These are phyloP conservation scores for Agonopterix subpropinquella DNA, from an alignment of 2,888 invertebrate genomes.

Conservation along the genomic window DNA sequence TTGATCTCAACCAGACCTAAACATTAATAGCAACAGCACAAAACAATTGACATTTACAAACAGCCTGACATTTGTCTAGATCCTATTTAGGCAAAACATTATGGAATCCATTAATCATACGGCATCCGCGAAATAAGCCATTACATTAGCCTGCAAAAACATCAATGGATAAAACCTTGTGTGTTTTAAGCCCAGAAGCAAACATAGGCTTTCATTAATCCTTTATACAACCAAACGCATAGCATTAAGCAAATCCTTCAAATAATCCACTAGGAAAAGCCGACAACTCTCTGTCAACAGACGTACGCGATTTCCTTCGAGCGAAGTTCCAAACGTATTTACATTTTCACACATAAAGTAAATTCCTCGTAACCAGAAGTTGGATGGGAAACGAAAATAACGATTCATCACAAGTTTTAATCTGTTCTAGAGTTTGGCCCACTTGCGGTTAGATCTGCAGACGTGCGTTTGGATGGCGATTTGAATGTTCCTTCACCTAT, in stretches of 20 bases:
- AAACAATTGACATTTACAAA: slow-evolving; percentile 20
- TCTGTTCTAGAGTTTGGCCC: slow-evolving; percentile 65
- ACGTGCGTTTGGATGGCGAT: slow-evolving; percentile 13
- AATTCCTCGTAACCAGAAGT: slow-evolving; percentile 60
- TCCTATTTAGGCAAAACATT: slow-evolving; percentile 29
- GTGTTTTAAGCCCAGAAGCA: slow-evolving; percentile 41
- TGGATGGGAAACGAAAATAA: slow-evolving; percentile 59
- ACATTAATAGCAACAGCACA: not conserved
- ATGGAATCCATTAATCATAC: slow-evolving; percentile 35
- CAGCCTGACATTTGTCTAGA: slow-evolving; percentile 32
- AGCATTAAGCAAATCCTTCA: slow-evolving; percentile 66
- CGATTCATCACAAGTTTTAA: slow-evolving; percentile 72
- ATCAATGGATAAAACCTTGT: slow-evolving; percentile 38
- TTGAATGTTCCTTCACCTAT: not conserved
- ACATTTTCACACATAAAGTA: slow-evolving; percentile 71
- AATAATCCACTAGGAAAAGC: slow-evolving; percentile 66
- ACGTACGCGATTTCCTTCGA: slow-evolving; percentile 57
- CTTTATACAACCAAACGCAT: slow-evolving; percentile 54
- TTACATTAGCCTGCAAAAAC: slow-evolving; percentile 47
- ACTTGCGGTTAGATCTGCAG: slow-evolving; percentile 36
- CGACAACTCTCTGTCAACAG: slow-evolving; percentile 66
- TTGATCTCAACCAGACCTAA: too few relatives aligned
- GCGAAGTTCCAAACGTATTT: slow-evolving; percentile 61
- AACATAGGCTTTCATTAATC: slow-evolving; percentile 55
- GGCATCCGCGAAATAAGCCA: slow-evolving; percentile 26